phyloP scores from a whole-genome alignment of 2,888 invertebrate species.

The Mystacides longicornis region DNA sequence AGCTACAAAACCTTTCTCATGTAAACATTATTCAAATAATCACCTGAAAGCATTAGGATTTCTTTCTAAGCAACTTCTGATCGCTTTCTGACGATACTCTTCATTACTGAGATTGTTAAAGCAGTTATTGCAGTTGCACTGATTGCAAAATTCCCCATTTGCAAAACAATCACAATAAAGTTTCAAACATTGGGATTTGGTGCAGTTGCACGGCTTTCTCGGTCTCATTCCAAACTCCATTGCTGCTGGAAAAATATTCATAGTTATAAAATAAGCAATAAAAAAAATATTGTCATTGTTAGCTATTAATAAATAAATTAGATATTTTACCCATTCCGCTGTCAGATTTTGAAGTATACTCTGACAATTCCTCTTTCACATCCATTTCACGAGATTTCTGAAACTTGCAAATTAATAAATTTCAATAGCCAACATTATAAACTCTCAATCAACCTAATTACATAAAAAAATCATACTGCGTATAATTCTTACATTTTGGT shows the following conservation, averaged over 20 bases:
- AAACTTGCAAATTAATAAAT: not conserved
- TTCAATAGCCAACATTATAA: too few species aligned
- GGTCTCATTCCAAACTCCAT: conserved; percentile 51
- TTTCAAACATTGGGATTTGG: conserved; percentile 96
- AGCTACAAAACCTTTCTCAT: too few species aligned
- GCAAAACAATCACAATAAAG: conserved; percentile 99
- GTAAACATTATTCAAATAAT: not conserved
- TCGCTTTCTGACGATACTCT: conserved; percentile 88
- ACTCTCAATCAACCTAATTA: not conserved
- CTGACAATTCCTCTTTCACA: conserved; percentile 25
- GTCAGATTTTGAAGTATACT: conserved; percentile 17
- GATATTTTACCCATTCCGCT: conserved; percentile 15
- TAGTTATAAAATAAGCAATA: not conserved
- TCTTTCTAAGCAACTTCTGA: conserved; percentile 87
- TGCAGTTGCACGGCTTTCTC: conserved; percentile 96
- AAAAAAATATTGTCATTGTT: too few species aligned
- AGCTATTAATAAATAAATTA: too few species aligned
- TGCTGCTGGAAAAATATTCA: conserved; percentile 23
- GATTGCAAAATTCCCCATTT: conserved; percentile 97
- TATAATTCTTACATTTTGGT: conserved; percentile 13
- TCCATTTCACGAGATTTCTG: conserved; percentile 26
- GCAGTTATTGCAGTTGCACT: conserved; percentile 97
- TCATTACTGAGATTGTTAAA: conserved; percentile 94
- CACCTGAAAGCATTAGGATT: conserved; percentile 92
- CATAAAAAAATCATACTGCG: not conserved